Evolutionary conservation across 2,888 invertebrate genomes (phyloP), one percentile per base, ranked within the genome.

Genomic region (Galeruca laticollis): DNA sequence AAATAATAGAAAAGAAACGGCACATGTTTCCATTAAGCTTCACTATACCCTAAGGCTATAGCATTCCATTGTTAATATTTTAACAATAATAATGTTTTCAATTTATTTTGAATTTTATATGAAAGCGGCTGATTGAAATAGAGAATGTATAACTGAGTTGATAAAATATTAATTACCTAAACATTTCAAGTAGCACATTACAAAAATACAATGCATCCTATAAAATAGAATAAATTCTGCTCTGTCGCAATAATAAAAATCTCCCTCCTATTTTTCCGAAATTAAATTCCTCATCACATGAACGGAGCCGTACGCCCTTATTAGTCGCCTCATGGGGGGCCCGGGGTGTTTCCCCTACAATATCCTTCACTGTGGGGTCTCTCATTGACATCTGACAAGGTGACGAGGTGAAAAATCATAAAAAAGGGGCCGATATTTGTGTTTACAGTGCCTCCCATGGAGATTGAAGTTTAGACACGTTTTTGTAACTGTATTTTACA

Each of bases 351-450:
- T 75, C 81, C 80, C 79, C 77, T 78, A 82, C 80, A 81, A 82
- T 81, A 80, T 79, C 73, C 64, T 67, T 68, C 81, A 56, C 83
- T 74, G 77, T 79, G 77, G 81, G 82, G 76, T 70, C 72, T 72
- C 78, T 77, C 81, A 82, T 82, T 84, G 82, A 83, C 82, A 77
- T 80, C 76, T 82, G 79, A 81, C 83, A 84, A 84, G 84, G 84
- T 84, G 84, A 83, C 83, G 84, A 84, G 83, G 83, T 84, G 84
- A 83, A 84, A 84, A 84, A 84, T 84, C 83, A 83, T 82, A 83
- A 79, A 67, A 83, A 67, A 77, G 83, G 82, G 82, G 77, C 78
- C 79, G 77, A 78, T 84, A 83, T 84, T 82, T 84, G 84, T 85
- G 84, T 85, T 85, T 85, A 84, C 82, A 81, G 82, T 81, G 80